Conservation (phyloP, 1,140 invertebrate genomes). For the Delia radicum region DNA sequence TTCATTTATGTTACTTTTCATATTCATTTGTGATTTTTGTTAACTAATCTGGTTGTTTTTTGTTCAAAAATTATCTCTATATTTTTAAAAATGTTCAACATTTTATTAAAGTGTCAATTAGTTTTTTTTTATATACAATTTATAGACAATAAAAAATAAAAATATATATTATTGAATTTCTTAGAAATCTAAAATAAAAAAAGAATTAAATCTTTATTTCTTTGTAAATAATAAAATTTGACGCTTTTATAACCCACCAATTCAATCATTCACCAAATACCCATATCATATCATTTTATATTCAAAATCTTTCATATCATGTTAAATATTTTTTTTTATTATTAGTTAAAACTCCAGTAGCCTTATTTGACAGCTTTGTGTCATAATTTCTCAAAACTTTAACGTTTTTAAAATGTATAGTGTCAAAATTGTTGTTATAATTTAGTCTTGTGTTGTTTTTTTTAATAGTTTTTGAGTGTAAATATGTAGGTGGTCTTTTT, state of each 20-base stretch:
- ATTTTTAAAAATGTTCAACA: not conserved
- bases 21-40: not conserved
- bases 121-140: not conserved
- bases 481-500: conserved; percentile 9
- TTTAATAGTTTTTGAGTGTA: not conserved
- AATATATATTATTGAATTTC: not conserved
- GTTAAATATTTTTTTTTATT: not conserved
- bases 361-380: conserved; percentile 16
- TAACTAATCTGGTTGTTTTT: not conserved
- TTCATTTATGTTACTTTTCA: not conserved
- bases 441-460: not conserved
- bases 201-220: not conserved
- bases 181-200: not conserved
- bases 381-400: not conserved
- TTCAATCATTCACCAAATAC: not conserved
- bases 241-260: too few species aligned
- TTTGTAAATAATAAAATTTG: not conserved
- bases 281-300: not conserved
- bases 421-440: not conserved
- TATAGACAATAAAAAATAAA: not conserved
- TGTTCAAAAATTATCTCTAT: not conserved
- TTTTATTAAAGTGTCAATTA: not conserved
- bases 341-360: not conserved
- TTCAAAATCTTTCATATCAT: not conserved
- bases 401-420: not conserved